These are phyloP conservation scores for Ectobius pallidus DNA, from an alignment of 2,888 invertebrate genomes.

Conservation along the genomic window DNA sequence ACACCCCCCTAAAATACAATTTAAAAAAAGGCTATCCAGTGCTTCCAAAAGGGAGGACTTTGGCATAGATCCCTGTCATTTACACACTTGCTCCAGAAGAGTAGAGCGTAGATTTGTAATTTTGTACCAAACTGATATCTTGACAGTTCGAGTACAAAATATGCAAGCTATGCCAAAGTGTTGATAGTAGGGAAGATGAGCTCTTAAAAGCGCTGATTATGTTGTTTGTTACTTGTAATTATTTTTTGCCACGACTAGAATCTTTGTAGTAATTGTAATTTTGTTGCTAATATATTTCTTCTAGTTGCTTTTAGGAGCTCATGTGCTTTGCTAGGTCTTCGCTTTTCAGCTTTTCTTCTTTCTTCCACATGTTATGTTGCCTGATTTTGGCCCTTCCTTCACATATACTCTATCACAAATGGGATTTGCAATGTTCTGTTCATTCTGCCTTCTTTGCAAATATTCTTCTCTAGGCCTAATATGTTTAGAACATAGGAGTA, in stretches of 20 bases:
- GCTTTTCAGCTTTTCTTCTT: constrained; percentile 24
- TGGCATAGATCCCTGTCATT: neutral
- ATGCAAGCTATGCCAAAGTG: neutral
- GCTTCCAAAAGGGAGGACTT: constrained; percentile 30
- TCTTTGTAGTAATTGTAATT: too few relatives aligned
- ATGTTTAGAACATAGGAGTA: neutral
- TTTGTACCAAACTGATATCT: too few relatives aligned
- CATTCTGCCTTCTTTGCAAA: neutral
- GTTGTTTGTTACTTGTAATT: neutral
- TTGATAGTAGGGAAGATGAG: constrained; percentile 24
- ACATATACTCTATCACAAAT: constrained; percentile 20
- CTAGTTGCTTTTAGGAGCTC: constrained; percentile 7
- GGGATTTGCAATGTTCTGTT: constrained; percentile 7
- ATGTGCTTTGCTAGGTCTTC: constrained; percentile 24
- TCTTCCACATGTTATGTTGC: constrained; percentile 23
- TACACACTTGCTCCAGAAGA: neutral
- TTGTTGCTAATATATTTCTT: neutral
- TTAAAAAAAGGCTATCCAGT: constrained; percentile 20
- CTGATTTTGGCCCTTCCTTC: constrained; percentile 24
- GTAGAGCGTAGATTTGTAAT: constrained; percentile 4
- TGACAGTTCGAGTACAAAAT: neutral
- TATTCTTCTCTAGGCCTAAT: neutral
- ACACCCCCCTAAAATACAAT: constrained; percentile 24
- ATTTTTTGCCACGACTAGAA: too few relatives aligned
- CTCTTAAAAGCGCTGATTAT: neutral